Conservation (phyloP, 2,888 invertebrate species). For the Rotaria magnacalcarata region DNA sequence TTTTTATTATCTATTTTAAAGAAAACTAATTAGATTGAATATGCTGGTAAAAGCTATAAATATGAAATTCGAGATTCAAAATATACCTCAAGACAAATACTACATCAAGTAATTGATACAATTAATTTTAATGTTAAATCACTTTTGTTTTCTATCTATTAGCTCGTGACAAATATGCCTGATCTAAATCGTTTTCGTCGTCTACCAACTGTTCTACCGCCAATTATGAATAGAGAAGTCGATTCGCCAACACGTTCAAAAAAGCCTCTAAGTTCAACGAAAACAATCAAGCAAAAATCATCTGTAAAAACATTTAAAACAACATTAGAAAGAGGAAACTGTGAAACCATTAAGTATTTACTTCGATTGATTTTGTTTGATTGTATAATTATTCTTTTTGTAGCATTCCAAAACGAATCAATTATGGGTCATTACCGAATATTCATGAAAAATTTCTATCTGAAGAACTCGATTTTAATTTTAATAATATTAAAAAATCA, state of each 20-base stretch:
- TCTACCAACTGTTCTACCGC: background rate
- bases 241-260: background rate
- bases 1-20: background rate
- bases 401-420: background rate
- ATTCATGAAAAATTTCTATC: slow-evolving; percentile 37
- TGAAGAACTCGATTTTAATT: slow-evolving; percentile 39
- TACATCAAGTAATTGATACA: background rate
- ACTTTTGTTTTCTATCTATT: background rate
- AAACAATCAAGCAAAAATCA: background rate
- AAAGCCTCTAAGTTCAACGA: background rate
- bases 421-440: slow-evolving; percentile 35
- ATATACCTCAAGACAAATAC: background rate
- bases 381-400: background rate
- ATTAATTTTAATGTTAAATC: background rate
- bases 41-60: background rate
- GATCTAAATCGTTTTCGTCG: background rate
- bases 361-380: background rate
- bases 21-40: background rate
- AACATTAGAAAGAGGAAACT: background rate
- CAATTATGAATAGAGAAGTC: background rate
- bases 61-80: background rate
- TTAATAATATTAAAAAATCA: slow-evolving; percentile 24
- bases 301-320: background rate
- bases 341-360: too few species aligned
- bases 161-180: background rate